phyloP scores from a whole-genome alignment of 2,113 vertebrate genomes.

The Abramis brama region DNA sequence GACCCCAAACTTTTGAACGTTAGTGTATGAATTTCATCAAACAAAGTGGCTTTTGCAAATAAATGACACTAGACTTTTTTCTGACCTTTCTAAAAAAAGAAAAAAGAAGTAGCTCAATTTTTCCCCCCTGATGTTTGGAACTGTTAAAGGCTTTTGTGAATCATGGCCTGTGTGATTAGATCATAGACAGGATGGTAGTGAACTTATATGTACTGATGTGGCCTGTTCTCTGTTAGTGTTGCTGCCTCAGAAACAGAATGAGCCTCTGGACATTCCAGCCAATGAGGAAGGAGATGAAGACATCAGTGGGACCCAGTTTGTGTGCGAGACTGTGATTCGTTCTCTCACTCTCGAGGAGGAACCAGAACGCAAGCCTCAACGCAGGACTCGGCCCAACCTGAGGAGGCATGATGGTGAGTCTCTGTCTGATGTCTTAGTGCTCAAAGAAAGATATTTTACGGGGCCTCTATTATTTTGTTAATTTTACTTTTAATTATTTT shows the following conservation, averaged over 20 bases:
- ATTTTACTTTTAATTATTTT: background rate
- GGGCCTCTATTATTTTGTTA: background rate
- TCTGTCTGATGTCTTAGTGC: background rate
- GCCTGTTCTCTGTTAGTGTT: conserved; percentile 54
- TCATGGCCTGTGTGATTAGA: background rate
- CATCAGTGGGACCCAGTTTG: conserved; percentile 96
- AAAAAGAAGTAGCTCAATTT: no score
- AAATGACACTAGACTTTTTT: background rate
- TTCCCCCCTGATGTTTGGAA: background rate
- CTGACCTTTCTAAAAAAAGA: background rate
- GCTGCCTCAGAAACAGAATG: conserved; percentile 59
- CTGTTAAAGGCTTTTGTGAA: background rate
- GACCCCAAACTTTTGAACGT: background rate
- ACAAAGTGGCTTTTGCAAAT: background rate
- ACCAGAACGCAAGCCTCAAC: conserved; percentile 87
- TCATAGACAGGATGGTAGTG: background rate
- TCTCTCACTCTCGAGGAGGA: conserved; percentile 94
- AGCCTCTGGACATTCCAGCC: conserved; percentile 63
- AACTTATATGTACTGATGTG: background rate
- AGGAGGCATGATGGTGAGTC: conserved; percentile 72
- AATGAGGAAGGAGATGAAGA: conserved; percentile 90
- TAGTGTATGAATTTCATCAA: no score
- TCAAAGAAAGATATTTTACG: background rate
- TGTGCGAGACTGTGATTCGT: conserved; percentile 97
- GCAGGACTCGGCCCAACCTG: conserved; percentile 67